Evolutionary conservation across 2,888 invertebrate species (phyloP).

Genomic region (Archips crataeganus): DNA sequence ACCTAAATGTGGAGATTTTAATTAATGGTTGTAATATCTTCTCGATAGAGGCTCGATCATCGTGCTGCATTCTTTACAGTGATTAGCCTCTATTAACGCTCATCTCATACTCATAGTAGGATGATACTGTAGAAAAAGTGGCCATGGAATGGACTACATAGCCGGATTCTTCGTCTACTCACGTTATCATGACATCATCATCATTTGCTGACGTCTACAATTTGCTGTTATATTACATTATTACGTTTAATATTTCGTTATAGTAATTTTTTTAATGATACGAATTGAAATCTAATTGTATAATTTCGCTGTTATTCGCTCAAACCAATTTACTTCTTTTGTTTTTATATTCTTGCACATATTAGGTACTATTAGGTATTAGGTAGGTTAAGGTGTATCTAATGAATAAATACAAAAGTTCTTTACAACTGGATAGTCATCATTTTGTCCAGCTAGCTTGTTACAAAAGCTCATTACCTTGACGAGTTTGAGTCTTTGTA

Average conservation of each 20-base stretch:
- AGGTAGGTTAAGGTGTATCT: neutral
- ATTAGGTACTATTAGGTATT: no score
- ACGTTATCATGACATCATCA: conserved; percentile 76
- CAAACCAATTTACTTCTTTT: conserved; percentile 9
- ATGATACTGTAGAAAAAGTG: conserved; percentile 77
- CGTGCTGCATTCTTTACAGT: conserved; percentile 52
- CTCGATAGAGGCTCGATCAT: conserved; percentile 60
- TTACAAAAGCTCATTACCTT: conserved; percentile 67
- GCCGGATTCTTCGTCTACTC: conserved; percentile 77
- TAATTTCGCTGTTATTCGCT: conserved; percentile 18
- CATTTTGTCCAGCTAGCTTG: conserved; percentile 41
- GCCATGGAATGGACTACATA: conserved; percentile 74
- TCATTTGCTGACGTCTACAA: conserved; percentile 72
- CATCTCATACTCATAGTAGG: conserved; percentile 55
- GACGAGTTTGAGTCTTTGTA: conserved; percentile 62
- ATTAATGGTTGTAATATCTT: conserved; percentile 58
- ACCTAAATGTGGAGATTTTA: conserved; percentile 57
- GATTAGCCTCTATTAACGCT: conserved; percentile 57
- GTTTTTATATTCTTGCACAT: conserved; percentile 6
- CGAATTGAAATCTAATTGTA: conserved; percentile 3
- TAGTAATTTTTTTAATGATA: conserved; percentile 18
- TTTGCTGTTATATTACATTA: conserved; percentile 62
- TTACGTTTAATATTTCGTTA: conserved; percentile 14
- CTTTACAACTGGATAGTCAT: conserved; percentile 23
- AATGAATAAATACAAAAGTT: neutral